A percentile compares a stretch with the other conserved stretches of the same genome.
Conservation (phyloP, 2,113 vertebrate species). For the Melanotaenia duboulayi region DNA sequence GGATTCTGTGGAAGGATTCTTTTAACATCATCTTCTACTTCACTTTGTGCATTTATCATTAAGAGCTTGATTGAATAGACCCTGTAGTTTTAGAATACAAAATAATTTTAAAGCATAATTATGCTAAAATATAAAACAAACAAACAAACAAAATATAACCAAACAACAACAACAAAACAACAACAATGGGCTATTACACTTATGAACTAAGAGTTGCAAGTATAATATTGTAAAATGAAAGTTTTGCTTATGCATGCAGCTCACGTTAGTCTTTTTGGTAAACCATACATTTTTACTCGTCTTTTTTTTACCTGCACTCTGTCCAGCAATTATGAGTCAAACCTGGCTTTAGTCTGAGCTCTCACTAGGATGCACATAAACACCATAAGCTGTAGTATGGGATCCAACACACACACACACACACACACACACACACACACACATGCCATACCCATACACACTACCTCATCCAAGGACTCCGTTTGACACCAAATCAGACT, state of each 20-base stretch:
- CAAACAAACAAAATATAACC: background rate
- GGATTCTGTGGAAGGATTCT: background rate
- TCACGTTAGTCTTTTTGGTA: slow-evolving; percentile 60
- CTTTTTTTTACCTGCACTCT: slow-evolving; percentile 41
- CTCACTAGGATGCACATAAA: slow-evolving; percentile 77
- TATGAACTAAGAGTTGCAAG: background rate
- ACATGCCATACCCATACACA: slow-evolving; percentile 25
- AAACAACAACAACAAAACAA: background rate
- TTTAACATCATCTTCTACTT: background rate
- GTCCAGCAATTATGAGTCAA: slow-evolving; percentile 74
- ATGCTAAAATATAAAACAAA: background rate
- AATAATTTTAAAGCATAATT: background rate
- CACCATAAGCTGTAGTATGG: slow-evolving; percentile 78
- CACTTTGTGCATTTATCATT: background rate
- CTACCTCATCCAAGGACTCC: slow-evolving; percentile 52
- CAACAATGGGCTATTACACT: background rate
- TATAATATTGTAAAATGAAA: slow-evolving; percentile 30
- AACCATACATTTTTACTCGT: slow-evolving; percentile 48
- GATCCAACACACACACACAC: slow-evolving; percentile 53
- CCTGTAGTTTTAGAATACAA: background rate
- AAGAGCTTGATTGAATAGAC: background rate
- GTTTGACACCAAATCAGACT: slow-evolving; percentile 76
- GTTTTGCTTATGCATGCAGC: slow-evolving; percentile 47
- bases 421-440: slow-evolving; percentile 32
- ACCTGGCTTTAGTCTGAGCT: slow-evolving; percentile 51